phyloP scores from a whole-genome alignment of 2,113 vertebrate genomes.

The Rhinolophus sinicus region DNA sequence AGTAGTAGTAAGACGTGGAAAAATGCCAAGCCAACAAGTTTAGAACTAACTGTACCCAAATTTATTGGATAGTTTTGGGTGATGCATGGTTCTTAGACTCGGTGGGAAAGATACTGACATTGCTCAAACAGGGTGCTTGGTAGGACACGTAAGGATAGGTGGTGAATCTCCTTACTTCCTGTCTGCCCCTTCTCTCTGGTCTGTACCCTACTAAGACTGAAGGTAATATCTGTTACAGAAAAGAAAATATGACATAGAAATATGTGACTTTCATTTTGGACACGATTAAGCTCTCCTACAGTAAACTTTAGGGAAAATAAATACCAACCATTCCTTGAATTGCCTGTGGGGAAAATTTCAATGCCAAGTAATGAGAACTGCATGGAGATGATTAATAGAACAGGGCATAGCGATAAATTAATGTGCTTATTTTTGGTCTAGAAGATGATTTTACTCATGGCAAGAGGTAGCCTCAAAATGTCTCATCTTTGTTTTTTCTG shows the following conservation, averaged over 20 bases:
- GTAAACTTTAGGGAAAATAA: neutral
- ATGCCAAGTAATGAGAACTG: neutral
- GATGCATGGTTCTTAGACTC: neutral
- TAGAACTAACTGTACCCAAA: neutral
- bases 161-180: neutral
- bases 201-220: neutral
- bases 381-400: neutral
- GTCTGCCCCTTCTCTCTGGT: neutral
- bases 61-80: neutral
- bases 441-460: neutral
- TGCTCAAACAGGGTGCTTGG: neutral
- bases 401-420: neutral
- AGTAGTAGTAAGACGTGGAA: neutral
- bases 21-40: slow-evolving; percentile 11
- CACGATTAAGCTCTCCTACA: neutral
- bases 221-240: neutral
- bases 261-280: neutral
- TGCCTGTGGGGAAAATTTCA: neutral
- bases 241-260: neutral
- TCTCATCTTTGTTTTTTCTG: slow-evolving; percentile 30
- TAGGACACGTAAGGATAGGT: neutral
- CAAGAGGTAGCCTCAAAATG: neutral
- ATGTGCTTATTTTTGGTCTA: neutral
- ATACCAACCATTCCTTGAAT: neutral
- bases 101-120: neutral